Conservation (phyloP, 2,888 invertebrate genomes). For the Nephrotoma appendiculata region DNA sequence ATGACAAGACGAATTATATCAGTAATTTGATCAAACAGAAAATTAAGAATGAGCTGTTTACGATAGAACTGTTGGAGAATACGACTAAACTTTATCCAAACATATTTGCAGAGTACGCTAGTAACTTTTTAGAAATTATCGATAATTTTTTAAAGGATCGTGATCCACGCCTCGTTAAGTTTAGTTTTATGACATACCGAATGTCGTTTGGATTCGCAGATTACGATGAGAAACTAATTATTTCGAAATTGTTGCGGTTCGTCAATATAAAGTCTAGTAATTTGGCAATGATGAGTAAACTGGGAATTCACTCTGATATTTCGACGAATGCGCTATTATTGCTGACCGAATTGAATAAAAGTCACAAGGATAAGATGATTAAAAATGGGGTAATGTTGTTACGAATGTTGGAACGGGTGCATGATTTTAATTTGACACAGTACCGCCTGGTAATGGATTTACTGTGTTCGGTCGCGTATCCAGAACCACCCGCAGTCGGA, state of each 20-base stretch:
- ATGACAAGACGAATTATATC: conserved; percentile 42
- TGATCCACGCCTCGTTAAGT: conserved; percentile 38
- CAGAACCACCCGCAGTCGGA: conserved; percentile 29
- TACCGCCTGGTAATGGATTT: conserved; percentile 64
- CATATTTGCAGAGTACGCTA: conserved; percentile 40
- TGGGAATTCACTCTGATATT: conserved; percentile 15
- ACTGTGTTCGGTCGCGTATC: conserved; percentile 57
- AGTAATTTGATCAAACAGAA: conserved; percentile 46
- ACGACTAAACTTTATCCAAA: conserved; percentile 39
- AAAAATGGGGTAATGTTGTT: conserved; percentile 26
- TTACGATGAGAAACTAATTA: conserved; percentile 24
- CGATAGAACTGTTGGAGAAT: conserved; percentile 39
- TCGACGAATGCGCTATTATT: conserved; percentile 24
- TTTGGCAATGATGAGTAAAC: neutral
- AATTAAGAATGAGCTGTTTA: conserved; percentile 44
- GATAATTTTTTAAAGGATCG: conserved; percentile 38
- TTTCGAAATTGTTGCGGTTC: conserved; percentile 17
- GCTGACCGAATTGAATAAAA: conserved; percentile 23
- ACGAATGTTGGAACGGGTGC: conserved; percentile 58
- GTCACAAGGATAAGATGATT: conserved; percentile 24
- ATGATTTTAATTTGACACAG: conserved; percentile 56
- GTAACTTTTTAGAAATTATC: conserved; percentile 39
- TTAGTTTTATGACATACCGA: conserved; percentile 42
- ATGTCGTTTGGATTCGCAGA: conserved; percentile 25
- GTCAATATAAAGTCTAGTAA: neutral